These are phyloP conservation scores for Typhlomys cinereus DNA, from an alignment of 2,113 vertebrate species.

Conservation along the genomic window DNA sequence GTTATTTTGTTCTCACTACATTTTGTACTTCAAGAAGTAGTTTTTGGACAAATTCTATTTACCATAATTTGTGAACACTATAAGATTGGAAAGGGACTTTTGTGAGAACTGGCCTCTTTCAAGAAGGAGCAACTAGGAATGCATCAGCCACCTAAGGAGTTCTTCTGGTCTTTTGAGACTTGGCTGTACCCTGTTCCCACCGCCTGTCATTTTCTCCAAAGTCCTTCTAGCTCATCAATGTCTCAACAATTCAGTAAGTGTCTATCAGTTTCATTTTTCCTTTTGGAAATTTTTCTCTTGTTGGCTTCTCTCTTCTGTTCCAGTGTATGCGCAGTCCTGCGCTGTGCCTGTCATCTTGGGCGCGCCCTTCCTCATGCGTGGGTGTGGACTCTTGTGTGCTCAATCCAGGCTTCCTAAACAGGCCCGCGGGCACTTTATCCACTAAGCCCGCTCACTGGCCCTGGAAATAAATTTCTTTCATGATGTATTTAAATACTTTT, in stretches of 20 bases:
- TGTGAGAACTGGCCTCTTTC: background rate
- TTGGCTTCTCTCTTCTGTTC: background rate
- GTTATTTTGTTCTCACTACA: background rate
- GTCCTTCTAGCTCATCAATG: background rate
- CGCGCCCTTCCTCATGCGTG: background rate
- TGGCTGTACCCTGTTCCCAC: background rate
- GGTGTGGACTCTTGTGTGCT: background rate
- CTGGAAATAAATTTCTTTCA: background rate
- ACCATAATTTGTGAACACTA: background rate
- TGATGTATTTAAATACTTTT: background rate
- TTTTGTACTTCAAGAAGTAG: background rate
- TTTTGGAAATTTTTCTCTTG: background rate
- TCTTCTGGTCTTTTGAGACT: background rate
- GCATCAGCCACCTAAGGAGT: background rate
- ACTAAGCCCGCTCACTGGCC: too few species aligned
- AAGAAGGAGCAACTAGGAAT: background rate
- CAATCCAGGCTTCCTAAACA: background rate
- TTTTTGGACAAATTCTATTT: conserved; percentile 21
- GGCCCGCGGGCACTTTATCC: too few species aligned
- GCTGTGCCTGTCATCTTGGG: too few species aligned
- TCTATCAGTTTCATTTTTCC: background rate
- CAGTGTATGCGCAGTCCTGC: background rate
- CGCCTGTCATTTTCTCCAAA: background rate
- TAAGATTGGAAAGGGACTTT: background rate
- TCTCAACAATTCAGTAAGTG: background rate